These are phyloP conservation scores for Maccullochella peelii DNA, from an alignment of 2,113 vertebrate genomes.

Conservation along the genomic window DNA sequence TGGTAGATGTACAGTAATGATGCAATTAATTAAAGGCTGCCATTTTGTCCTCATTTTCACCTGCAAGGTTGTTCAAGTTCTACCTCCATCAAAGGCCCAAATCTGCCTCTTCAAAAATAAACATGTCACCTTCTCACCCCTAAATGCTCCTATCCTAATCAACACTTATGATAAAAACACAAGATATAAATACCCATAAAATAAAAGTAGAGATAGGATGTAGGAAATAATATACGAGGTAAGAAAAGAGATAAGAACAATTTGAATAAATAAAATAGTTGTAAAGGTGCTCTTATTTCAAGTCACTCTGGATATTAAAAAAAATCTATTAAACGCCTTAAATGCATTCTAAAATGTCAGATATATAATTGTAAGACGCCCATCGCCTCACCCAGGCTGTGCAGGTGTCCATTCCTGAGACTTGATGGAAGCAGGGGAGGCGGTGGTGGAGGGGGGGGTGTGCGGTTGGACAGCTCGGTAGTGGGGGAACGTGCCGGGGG, in stretches of 20 bases:
- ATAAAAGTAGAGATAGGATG: neutral
- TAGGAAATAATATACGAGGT: neutral
- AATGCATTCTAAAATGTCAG: neutral
- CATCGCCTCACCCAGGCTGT: conserved; percentile 85
- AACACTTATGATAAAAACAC: neutral
- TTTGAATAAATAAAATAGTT: neutral
- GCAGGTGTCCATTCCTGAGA: conserved; percentile 88
- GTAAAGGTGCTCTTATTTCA: neutral
- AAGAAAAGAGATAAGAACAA: neutral
- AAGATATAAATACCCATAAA: neutral
- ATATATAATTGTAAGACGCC: neutral
- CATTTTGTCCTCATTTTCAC: neutral
- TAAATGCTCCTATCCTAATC: too few relatives aligned
- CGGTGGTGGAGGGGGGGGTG: conserved; percentile 79
- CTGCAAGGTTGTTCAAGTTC: neutral
- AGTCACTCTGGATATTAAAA: neutral
- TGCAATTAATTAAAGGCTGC: conserved; percentile 6
- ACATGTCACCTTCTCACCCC: neutral
- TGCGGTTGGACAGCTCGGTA: conserved; percentile 92
- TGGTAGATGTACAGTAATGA: conserved; percentile 9
- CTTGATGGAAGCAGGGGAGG: conserved; percentile 73
- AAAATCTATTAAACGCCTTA: neutral
- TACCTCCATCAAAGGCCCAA: neutral
- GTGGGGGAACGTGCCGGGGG: conserved; percentile 93
- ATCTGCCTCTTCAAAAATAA: neutral